Percentiles rank a stretch among this genome's conserved stretches.
phyloP scores from a whole-genome alignment of 2,113 vertebrate genomes.

The Grallaria varia region DNA sequence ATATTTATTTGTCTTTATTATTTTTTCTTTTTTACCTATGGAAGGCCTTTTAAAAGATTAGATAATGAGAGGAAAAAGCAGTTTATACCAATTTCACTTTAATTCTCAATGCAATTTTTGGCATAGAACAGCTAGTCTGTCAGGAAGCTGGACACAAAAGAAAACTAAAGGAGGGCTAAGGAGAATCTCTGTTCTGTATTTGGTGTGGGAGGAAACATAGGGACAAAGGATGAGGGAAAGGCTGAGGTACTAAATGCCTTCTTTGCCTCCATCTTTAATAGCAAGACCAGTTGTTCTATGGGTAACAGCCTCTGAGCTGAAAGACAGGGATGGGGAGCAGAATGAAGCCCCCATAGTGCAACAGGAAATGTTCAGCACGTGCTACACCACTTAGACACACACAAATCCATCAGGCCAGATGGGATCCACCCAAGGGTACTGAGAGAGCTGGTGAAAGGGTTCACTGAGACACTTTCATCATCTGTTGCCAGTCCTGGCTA shows the following conservation, averaged over 20 bases:
- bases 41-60: background rate
- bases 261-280: background rate
- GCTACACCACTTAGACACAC: background rate
- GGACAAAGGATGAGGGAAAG: background rate
- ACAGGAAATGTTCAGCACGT: background rate
- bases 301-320: background rate
- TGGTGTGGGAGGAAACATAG: background rate
- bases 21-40: background rate
- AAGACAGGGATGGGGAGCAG: background rate
- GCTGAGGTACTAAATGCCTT: background rate
- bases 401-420: background rate
- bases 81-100: background rate
- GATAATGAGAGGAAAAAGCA: background rate
- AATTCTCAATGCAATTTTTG: background rate
- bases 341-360: background rate
- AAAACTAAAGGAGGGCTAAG: too few relatives aligned
- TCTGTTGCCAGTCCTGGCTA: background rate
- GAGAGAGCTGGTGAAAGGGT: background rate
- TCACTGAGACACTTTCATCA: background rate
- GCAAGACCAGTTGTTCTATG: background rate
- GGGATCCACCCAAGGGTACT: background rate
- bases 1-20: background rate
- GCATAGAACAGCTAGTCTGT: background rate
- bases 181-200: background rate
- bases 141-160: background rate